Base-by-base conservation (phyloP, 2,888 invertebrate species). In the Amorpha juglandis region DNA sequence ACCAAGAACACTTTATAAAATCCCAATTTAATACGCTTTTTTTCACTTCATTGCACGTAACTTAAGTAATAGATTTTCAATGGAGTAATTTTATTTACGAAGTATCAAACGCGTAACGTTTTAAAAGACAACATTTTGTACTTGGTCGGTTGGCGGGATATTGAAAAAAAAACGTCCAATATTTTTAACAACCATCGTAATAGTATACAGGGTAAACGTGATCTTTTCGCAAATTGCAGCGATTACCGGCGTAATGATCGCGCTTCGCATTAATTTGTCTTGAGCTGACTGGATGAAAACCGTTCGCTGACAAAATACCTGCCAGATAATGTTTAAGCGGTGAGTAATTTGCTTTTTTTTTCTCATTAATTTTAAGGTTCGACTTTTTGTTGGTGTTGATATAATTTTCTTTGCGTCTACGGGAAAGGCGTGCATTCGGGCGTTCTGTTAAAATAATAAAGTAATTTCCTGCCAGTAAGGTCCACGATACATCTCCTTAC, bases 151-250 rank as follows among this genome's bases (percentile, higher is more conserved):
- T 19, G 35, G 8, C 53, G 42, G 63, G 53, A 52, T 63, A 66
- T 38, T 42, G 45, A 52, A 63, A 47, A 66, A 42, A 64, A 51
- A 52, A 52, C 45, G 14, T 35, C 33, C 35, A 52, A 76, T 80
- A 78, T 82, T 82, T 81, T 76, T 76, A 78, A 80, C 69, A 76
- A 74, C 76, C 75, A 71, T 64, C 71, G 74, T 80, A 80, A 81
- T 78, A 78, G 42, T 58, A 19, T 79, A 78, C 76, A 63, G 74
- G 73, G 73, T 69, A 72, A 77, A 80, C 83, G 82, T 80, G 83
- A 82, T 82, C 79, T 80, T 78, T 74, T 74, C 80, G 74, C 80
- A 83, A 85, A 85, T 84, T 80, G 83, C 79, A 72, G 73, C 82
- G 80, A 84, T 86, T 83, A 82, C 78, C 27, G 68, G 69, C 71